These are phyloP conservation scores for Ichneumon xanthorius DNA, from an alignment of 2,888 invertebrate species.

Conservation along the genomic window DNA sequence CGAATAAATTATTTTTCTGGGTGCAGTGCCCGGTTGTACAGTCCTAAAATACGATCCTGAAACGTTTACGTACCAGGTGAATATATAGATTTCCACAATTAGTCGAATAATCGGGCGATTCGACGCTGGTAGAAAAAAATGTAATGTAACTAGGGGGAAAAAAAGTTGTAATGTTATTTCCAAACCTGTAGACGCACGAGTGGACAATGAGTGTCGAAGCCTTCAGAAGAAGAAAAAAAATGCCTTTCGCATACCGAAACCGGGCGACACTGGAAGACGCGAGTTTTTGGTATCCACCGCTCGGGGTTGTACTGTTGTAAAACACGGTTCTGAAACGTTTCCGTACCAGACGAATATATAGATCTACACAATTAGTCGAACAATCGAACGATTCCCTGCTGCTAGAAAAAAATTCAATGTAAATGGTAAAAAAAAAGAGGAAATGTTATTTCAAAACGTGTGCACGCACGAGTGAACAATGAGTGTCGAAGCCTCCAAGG, in stretches of 20 bases:
- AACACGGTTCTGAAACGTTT: background rate
- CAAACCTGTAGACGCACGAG: slow-evolving; percentile 48
- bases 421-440: too few species aligned
- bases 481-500: slow-evolving; percentile 44
- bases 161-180: slow-evolving; percentile 17
- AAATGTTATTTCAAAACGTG: slow-evolving; percentile 43
- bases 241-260: slow-evolving; percentile 80
- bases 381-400: background rate
- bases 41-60: slow-evolving; percentile 7
- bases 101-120: too few species aligned
- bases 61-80: background rate
- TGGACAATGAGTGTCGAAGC: slow-evolving; percentile 52
- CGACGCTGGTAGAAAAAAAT: background rate
- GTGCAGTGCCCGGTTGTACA: background rate
- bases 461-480: slow-evolving; percentile 57
- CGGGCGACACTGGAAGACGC: slow-evolving; percentile 76
- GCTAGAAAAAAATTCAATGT: background rate
- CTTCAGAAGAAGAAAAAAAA: slow-evolving; percentile 62
- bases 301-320: slow-evolving; percentile 26
- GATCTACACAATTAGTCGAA: background rate
- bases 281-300: slow-evolving; percentile 58
- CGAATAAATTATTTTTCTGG: too few species aligned
- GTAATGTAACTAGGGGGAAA: background rate
- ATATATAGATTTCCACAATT: background rate
- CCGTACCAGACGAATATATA: background rate